Evolutionary conservation across 2,797 vertebrate species (phyloP).

Genomic region (Gambelia wislizenii): DNA sequence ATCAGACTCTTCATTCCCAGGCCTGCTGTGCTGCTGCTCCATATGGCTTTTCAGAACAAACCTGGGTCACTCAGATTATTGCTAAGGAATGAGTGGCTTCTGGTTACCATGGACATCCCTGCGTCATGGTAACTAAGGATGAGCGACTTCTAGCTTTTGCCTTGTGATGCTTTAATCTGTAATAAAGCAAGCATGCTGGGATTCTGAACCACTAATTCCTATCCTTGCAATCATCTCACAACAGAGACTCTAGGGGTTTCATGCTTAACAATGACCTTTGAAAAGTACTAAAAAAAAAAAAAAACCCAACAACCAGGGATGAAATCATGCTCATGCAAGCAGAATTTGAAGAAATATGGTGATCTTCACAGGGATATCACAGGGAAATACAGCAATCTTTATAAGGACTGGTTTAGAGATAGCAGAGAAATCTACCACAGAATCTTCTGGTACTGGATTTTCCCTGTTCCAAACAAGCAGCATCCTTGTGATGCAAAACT

Average conservation of each 20-base stretch:
- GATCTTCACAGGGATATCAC: neutral
- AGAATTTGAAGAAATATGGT: neutral
- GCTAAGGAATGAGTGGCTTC: slow-evolving; percentile 18
- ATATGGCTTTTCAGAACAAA: neutral
- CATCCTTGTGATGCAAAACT: too few species aligned
- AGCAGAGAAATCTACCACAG: too few species aligned
- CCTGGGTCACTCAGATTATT: neutral
- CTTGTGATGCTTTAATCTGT: neutral
- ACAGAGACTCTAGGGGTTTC: neutral
- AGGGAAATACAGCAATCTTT: too few species aligned
- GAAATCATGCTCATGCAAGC: neutral
- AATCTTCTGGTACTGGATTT: neutral
- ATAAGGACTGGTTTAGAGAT: neutral
- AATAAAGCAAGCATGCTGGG: neutral
- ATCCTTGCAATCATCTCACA: neutral
- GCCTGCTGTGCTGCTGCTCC: neutral
- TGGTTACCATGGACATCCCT: slow-evolving; percentile 29
- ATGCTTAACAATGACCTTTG: slow-evolving; percentile 1
- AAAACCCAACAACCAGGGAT: neutral
- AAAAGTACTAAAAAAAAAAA: neutral
- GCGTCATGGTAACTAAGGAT: slow-evolving; percentile 22
- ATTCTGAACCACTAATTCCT: neutral
- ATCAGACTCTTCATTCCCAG: neutral
- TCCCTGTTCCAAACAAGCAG: neutral
- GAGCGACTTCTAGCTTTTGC: slow-evolving; percentile 12